Evolutionary conservation across 2,113 vertebrate species (phyloP).

Genomic region (Malurus alboscapulatus): DNA sequence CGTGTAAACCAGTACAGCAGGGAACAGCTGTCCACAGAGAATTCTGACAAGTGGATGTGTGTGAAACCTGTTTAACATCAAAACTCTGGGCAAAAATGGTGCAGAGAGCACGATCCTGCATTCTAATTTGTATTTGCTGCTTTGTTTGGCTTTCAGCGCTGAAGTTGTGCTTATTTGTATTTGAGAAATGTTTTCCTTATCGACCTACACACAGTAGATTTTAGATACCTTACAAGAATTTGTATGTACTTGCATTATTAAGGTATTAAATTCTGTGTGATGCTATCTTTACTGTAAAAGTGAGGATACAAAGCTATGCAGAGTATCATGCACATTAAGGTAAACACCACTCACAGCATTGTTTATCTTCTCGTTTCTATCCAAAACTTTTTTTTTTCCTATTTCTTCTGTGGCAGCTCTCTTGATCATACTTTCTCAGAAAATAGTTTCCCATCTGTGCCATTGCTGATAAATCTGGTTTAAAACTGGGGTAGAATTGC

Average conservation of each 20-base stretch:
- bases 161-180: neutral
- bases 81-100: neutral
- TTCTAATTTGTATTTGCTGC: neutral
- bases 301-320: neutral
- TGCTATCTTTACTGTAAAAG: neutral
- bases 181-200: neutral
- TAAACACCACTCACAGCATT: neutral
- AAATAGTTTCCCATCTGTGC: neutral
- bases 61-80: neutral
- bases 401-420: neutral
- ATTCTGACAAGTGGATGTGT: neutral
- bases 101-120: neutral
- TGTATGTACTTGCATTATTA: neutral
- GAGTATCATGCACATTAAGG: neutral
- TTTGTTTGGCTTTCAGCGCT: neutral
- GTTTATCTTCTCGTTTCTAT: neutral
- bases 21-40: neutral
- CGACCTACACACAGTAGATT: neutral
- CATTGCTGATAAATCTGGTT: neutral
- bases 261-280: neutral
- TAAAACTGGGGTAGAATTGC: neutral
- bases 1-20: neutral
- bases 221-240: neutral
- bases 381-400: neutral
- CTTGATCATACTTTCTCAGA: neutral